Conservation (phyloP, 2,113 vertebrate species). For the Callionymus lyra region DNA sequence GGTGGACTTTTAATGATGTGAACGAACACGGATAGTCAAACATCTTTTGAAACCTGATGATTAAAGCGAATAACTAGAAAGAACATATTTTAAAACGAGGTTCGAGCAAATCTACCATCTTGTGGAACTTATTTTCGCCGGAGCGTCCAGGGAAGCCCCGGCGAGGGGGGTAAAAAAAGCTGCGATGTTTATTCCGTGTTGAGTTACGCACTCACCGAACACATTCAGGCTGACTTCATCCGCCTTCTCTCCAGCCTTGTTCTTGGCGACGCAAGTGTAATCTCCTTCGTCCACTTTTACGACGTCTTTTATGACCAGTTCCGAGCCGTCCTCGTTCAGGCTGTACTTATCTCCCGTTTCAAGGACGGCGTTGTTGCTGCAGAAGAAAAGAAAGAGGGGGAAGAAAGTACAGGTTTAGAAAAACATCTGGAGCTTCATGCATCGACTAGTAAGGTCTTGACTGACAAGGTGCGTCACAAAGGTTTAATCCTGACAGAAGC, state of each 20-base stretch:
- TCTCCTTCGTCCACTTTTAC: slow-evolving; percentile 89
- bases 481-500: too few relatives aligned
- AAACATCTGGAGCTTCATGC: background rate
- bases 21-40: too few relatives aligned
- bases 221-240: slow-evolving; percentile 90
- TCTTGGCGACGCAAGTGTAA: slow-evolving; percentile 87
- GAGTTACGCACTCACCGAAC: slow-evolving; percentile 74
- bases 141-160: too few relatives aligned
- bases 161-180: too few relatives aligned
- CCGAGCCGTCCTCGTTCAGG: slow-evolving; percentile 82
- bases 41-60: too few relatives aligned
- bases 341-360: slow-evolving; percentile 79
- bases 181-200: too few relatives aligned
- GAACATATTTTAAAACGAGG: too few relatives aligned
- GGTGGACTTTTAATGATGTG: too few relatives aligned
- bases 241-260: slow-evolving; percentile 85
- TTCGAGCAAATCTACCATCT: too few relatives aligned
- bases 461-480: too few relatives aligned
- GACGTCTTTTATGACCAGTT: slow-evolving; percentile 80
- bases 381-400: slow-evolving; percentile 5
- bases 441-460: slow-evolving; percentile 6
- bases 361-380: slow-evolving; percentile 77
- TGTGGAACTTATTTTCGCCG: too few relatives aligned
- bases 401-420: background rate
- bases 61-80: too few relatives aligned